A percentile compares a stretch with the other conserved stretches of the same genome.
These are phyloP conservation scores for Rhynchotus rufescens DNA, from an alignment of 2,797 vertebrate genomes.

Conservation along the genomic window DNA sequence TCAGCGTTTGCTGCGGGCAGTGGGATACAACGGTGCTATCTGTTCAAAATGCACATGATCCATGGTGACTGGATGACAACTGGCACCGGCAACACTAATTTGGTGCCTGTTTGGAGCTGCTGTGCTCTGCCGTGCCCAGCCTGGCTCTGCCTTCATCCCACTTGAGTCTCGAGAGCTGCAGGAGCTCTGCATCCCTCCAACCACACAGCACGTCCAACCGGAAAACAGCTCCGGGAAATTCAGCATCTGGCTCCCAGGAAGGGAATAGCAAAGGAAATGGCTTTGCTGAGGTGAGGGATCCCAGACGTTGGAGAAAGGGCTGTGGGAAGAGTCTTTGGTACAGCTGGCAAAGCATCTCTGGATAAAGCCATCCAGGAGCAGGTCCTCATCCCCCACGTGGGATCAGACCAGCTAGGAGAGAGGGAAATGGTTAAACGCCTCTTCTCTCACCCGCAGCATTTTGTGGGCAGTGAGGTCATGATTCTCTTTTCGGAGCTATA, in stretches of 20 bases:
- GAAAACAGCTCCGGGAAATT: background rate
- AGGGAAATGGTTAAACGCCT: rapidly evolving
- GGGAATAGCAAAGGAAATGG: background rate
- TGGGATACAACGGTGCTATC: background rate
- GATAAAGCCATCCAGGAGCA: background rate
- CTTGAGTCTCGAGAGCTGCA: background rate
- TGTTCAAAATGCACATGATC: background rate
- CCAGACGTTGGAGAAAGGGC: background rate
- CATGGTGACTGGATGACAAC: background rate
- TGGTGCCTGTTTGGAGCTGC: background rate
- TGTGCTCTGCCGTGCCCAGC: background rate
- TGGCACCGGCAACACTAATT: rapidly evolving
- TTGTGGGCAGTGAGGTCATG: background rate
- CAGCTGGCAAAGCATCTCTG: background rate
- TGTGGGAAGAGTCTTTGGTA: background rate
- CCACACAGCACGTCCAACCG: background rate
- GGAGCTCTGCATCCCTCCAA: background rate
- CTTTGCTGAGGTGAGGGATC: background rate
- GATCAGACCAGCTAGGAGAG: background rate
- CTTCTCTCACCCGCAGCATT: background rate
- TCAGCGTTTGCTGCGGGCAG: background rate
- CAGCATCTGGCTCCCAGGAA: background rate
- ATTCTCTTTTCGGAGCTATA: background rate
- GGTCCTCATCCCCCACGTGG: background rate
- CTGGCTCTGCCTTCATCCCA: background rate